Base-by-base conservation (phyloP, 2,888 invertebrate species). In the Resseliella maxima region DNA sequence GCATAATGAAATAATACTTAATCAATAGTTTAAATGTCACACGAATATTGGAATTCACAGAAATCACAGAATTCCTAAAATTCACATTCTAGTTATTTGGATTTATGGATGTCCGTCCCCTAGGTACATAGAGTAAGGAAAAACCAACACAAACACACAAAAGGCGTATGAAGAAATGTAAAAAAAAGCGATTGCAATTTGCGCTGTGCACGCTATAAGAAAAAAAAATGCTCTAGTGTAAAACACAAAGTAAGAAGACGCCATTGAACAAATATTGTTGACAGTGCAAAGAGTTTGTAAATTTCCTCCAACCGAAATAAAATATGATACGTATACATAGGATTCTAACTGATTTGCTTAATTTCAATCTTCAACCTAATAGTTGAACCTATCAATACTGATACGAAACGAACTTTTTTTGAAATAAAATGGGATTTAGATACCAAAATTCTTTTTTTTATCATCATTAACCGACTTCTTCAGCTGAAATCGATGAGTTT, bases 171-270 rank as follows among this genome's bases (percentile, higher is more conserved):
- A 59, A 59, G 59, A 24, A 27, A 59, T 24, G 24, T 59, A 24
- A 5, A 27, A 59, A 59, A 59, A 59, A 59, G 59, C 24, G 59
- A 59, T 59, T 59, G 24, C 59, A 59, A 59, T 59, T n/a, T 59
- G 59, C 59, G 24, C 21, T 59, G 59, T 59, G 59, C 59, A 59
- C 24, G 24, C 6, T 24, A 59, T 59, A 24, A 59, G n/a, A n/a
- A 59, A 24, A 24, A 59, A 59, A 59, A 59, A 24, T 59, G 59
- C 59, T 59, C 21, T 59, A 59, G 24, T 59, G 5, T 24, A 24
- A 59, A 59, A 59, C 59, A 59, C 59, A 59, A 2, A 15, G 59
- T 59, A 59, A 59, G 24, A 59, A 59, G 59, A 24, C 59, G 59
- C 50, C 2, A 24, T n/a, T 59, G 59, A 59, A 24, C 2, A 59